phyloP scores from a whole-genome alignment of 2,113 vertebrate species.

The Istiophorus platypterus region DNA sequence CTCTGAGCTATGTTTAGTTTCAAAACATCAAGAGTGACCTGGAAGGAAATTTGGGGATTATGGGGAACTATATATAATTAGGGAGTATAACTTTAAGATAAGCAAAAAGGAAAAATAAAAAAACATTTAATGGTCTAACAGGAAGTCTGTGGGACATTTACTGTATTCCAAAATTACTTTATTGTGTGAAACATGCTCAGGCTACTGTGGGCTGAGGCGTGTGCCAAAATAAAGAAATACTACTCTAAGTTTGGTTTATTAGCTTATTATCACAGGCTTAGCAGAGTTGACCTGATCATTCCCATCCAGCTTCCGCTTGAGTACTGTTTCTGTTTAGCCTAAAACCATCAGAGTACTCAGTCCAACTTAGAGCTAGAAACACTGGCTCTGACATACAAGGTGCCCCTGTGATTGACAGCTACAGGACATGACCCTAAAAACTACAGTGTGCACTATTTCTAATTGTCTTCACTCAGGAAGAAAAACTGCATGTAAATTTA shows the following conservation, averaged over 20 bases:
- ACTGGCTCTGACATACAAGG: background rate
- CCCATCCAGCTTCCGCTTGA: background rate
- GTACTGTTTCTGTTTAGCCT: background rate
- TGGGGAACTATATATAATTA: background rate
- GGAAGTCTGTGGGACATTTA: background rate
- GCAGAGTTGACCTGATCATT: conserved; percentile 3
- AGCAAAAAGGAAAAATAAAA: background rate
- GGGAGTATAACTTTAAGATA: background rate
- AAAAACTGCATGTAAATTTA: background rate
- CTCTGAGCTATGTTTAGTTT: background rate
- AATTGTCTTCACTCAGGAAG: background rate
- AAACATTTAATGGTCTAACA: conserved; percentile 1
- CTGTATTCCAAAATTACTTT: background rate
- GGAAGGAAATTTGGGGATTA: conserved; percentile 4
- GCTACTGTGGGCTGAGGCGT: background rate
- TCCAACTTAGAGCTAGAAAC: background rate
- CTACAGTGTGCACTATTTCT: background rate
- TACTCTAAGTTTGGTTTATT: conserved; percentile 18
- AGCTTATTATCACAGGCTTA: conserved; percentile 7
- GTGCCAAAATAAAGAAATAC: conserved; percentile 25
- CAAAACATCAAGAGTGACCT: conserved; percentile 11
- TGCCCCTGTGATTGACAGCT: conserved; percentile 11
- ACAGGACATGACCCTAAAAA: background rate
- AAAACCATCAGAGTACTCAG: background rate
- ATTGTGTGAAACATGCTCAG: conserved; percentile 3